Evolutionary conservation across 2,797 vertebrate genomes (phyloP), one percentile per base, ranked within the genome.

Genomic region (Nyctalus aviator): DNA sequence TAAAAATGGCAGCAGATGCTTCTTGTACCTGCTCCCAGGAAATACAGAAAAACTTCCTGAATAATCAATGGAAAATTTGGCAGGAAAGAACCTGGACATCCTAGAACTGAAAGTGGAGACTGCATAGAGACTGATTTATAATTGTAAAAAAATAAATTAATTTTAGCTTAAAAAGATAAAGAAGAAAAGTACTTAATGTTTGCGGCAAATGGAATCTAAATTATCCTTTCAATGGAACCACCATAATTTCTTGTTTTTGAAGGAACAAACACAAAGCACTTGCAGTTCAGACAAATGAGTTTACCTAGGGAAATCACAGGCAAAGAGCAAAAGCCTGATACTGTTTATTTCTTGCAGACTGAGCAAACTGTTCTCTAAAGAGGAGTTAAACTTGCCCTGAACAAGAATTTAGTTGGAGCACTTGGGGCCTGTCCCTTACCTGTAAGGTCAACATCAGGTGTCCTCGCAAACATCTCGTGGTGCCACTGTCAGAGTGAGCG

Each of bases 131-230:
- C 25, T 59, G 57, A 27, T 13, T 59, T 59, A 59, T 59, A 27
- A 27, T 59, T 27, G 11, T 27, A 27, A 27, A 59, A 59, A 27
- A 59, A 27, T 57, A 44, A 44, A 11, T 44, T 44, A 44, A 44
- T 44, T 44, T 12, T 27, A 59, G 25, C 25, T 59, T 27, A 27
- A 84, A 94, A 97, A 96, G 93, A 64, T 78, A 93, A 96, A 93
- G 91, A 83, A 68, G 72, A 89, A 96, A 95, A 96, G 92, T 93
- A 75, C 94, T 96, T 96, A 96, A 89, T 96, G 94, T 89, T 96
- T 92, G 81, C 89, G 44, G 66, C 75, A 87, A 96, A 94, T 88
- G 87, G 76, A 82, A 94, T 90, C 78, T 84, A 95, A 93, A 95
- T 88, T 78, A 88, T 68, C 73, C 68, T 93, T 94, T 94, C 89